Evolutionary conservation across 1,140 invertebrate species (phyloP), one percentile per base, ranked within the genome.

Genomic region (Pseudomyrmex cubaensis): DNA sequence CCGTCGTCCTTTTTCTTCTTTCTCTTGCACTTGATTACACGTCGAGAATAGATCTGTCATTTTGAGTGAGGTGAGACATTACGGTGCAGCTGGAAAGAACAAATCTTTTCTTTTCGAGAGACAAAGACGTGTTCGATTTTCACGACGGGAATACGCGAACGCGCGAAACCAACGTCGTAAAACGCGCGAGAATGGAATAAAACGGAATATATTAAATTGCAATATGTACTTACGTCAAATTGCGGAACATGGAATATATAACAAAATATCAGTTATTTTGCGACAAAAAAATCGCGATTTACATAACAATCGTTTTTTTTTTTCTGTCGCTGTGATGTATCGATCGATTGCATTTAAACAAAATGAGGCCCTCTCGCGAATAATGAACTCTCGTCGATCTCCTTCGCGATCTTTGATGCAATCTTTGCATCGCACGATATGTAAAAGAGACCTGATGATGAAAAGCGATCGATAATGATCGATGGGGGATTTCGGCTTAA

Each of bases 271-370:
- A 13, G 22, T 61, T 22, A 5, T 61, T 9, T 48, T 44, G 35
- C 9, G 44, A 17, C 35, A 20, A 48, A 1, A 20, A 13, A 48
- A 13, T 20, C 48, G 35, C 35, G 0, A 20, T 52, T 69, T 7
- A 15, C 4, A n/a, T 1, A 8, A 62, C 20, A 1, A 8, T 13
- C 17, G 20, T 20, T 80, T 52, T 52, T 52, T 52, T 50, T 13
- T 50, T 50, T 12, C 25, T 35, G 44, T 54, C 35, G 48, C 17
- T 69, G 70, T 67, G 74, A 86, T 10, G 44, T 15, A 10, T 52
- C n/a, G 0, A 57, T 87, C 64, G 73, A 84, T 75, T 73, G 75
- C 46, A 56, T 74, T 57, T 72, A 17, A 20, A 82, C 86, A 88
- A 88, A 73, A 88, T 88, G 77, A 83, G 35, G 0, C 35, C 86